Percentiles rank a stretch among this genome's conserved stretches.
phyloP scores from a whole-genome alignment of 1,140 invertebrate species.

The Drosophila nannoptera region DNA sequence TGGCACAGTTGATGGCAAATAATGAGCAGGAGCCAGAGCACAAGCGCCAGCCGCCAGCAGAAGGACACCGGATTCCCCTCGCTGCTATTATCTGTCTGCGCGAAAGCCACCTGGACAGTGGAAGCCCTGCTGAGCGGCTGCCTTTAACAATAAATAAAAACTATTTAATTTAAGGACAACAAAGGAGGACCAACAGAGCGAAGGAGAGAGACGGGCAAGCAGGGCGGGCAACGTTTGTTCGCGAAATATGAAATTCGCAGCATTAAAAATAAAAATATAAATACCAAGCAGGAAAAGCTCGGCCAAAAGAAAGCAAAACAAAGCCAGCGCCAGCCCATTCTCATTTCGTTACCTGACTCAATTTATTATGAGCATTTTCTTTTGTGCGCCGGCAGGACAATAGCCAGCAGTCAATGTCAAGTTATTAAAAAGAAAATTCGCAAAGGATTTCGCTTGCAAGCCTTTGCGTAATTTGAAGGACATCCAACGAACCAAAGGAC shows the following conservation, averaged over 20 bases:
- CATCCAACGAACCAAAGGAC: background rate
- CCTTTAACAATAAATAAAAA: constrained; percentile 73
- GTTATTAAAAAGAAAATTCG: constrained; percentile 64
- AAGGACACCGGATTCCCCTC: constrained; percentile 43
- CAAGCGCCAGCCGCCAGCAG: constrained; percentile 5
- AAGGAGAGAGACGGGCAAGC: constrained; percentile 4
- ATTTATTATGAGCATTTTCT: constrained; percentile 76
- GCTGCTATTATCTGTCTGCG: constrained; percentile 60
- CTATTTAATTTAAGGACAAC: constrained; percentile 70
- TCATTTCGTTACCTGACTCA: constrained; percentile 46
- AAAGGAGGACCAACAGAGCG: background rate
- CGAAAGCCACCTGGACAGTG: constrained; percentile 19
- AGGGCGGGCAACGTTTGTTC: constrained; percentile 12
- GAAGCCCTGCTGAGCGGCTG: constrained; percentile 20
- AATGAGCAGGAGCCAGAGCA: constrained; percentile 25
- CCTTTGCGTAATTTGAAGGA: constrained; percentile 41
- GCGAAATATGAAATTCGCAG: constrained; percentile 53
- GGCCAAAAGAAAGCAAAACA: constrained; percentile 7
- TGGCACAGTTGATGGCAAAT: constrained; percentile 36
- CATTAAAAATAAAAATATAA: constrained; percentile 24
- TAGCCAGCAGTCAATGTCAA: constrained; percentile 68
- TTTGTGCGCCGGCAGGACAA: constrained; percentile 39
- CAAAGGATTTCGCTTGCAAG: constrained; percentile 55
- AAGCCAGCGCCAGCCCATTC: background rate
- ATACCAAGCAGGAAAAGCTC: background rate